These are phyloP conservation scores for Prunella fulvescens DNA, from an alignment of 2,113 vertebrate species.

Conservation along the genomic window DNA sequence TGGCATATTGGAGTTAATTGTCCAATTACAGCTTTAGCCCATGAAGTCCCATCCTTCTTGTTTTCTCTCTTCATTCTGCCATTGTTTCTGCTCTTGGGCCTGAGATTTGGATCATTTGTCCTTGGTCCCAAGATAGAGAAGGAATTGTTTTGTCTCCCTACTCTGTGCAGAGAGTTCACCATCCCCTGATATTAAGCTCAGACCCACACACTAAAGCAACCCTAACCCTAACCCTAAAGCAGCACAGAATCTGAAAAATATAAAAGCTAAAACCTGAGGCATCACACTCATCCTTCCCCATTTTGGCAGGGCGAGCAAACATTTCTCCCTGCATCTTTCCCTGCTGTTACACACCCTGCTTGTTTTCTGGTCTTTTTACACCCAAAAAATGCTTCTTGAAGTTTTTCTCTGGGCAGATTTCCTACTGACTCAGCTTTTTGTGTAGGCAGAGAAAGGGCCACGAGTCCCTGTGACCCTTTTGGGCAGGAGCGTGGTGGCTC, in stretches of 20 bases:
- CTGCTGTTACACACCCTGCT: rapidly evolving
- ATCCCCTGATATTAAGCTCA: neutral
- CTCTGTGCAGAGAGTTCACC: neutral
- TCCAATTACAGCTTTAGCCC: neutral
- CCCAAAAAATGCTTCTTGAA: rapidly evolving
- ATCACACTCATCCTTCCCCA: neutral
- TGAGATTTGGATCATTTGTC: neutral
- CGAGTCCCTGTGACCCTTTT: rapidly evolving
- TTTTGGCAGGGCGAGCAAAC: rapidly evolving
- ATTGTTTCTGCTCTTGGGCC: neutral
- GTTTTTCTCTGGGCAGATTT: neutral
- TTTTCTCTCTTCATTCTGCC: neutral
- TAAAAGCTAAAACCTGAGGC: neutral
- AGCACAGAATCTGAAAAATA: neutral
- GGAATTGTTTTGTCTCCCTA: neutral
- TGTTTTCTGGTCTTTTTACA: neutral
- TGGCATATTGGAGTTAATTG: neutral
- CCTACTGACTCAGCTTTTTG: neutral
- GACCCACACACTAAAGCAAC: neutral
- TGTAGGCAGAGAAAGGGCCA: neutral
- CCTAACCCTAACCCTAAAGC: no score
- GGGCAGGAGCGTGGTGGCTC: rapidly evolving
- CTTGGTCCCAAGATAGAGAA: neutral
- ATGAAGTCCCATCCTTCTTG: neutral
- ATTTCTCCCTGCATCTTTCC: rapidly evolving